Conservation (phyloP, 2,113 vertebrate species). For the Tragelaphus imberbis region DNA sequence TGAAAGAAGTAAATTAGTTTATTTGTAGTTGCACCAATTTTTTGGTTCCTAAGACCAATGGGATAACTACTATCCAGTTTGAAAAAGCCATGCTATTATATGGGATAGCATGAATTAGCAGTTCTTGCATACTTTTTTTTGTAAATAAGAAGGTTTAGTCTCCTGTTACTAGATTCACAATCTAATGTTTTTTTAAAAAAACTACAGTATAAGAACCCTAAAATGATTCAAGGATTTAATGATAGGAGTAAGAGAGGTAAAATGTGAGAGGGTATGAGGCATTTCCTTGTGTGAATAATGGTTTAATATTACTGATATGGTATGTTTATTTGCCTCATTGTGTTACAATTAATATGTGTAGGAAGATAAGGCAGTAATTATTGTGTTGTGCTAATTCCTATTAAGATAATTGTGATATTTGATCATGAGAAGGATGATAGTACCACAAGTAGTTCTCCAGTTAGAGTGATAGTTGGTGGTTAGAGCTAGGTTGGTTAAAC, state of each 20-base stretch:
- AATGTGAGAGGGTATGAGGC: neutral
- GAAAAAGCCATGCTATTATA: neutral
- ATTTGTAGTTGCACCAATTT: neutral
- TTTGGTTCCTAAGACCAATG: neutral
- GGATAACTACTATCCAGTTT: neutral
- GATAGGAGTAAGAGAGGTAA: neutral
- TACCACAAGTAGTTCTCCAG: neutral
- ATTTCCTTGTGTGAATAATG: neutral
- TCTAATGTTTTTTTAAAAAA: neutral
- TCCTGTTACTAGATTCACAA: neutral
- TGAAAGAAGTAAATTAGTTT: neutral
- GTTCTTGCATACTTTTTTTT: neutral
- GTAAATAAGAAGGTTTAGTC: neutral
- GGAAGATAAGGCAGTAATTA: neutral
- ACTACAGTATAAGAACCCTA: neutral
- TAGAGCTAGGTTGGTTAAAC: neutral
- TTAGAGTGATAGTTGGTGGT: neutral
- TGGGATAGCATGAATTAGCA: neutral
- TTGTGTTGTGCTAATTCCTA: neutral
- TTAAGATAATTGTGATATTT: too few relatives aligned
- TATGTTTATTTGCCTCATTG: neutral
- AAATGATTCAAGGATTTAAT: neutral
- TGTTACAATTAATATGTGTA: neutral
- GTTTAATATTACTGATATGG: neutral
- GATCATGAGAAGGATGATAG: neutral